These are phyloP conservation scores for Mirounga angustirostris DNA, from an alignment of 2,113 vertebrate species.

Conservation along the genomic window DNA sequence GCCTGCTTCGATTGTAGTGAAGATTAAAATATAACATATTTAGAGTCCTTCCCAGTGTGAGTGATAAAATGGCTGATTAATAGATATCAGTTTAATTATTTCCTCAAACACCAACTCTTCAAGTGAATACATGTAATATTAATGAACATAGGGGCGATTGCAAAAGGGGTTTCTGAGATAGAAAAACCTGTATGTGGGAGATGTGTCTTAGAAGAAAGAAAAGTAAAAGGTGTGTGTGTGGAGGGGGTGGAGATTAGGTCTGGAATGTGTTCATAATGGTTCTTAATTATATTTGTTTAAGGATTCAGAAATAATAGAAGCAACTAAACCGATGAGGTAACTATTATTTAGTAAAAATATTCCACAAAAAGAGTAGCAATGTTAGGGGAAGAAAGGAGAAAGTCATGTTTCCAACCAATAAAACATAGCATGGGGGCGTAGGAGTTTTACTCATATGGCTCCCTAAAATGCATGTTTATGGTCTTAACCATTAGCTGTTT, in stretches of 20 bases:
- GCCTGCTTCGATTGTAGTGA: not conserved
- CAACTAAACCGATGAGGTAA: not conserved
- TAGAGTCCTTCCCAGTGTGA: not conserved
- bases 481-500: not conserved
- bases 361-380: not conserved
- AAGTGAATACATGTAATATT: not conserved
- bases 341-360: not conserved
- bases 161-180: not conserved
- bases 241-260: not conserved
- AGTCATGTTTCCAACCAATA: not conserved
- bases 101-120: not conserved
- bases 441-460: not conserved
- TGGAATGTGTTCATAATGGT: not conserved
- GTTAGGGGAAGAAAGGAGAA: not conserved
- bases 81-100: not conserved
- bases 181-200: not conserved
- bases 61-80: constrained; percentile 18
- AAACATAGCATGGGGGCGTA: not conserved
- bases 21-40: constrained; percentile 19
- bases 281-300: constrained; percentile 5
- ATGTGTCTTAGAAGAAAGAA: not conserved
- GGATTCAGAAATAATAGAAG: constrained; percentile 1
- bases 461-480: not conserved
- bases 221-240: not conserved
- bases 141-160: not conserved